Conservation (phyloP, 2,113 vertebrate genomes). For the Morone saxatilis region DNA sequence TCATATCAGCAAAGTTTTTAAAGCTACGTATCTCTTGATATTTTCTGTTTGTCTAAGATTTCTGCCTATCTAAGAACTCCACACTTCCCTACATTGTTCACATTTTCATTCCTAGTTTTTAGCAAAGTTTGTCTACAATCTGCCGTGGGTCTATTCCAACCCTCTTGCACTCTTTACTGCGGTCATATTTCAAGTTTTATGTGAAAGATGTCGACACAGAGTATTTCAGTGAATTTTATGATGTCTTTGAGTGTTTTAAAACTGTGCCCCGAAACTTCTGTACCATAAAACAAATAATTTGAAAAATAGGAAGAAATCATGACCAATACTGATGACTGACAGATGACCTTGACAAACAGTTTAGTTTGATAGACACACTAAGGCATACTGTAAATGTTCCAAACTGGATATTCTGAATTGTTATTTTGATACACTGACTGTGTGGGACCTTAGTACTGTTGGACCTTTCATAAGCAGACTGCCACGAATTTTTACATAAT, state of each 20-base stretch:
- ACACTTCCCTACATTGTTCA: no score
- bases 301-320: background rate
- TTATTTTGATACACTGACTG: background rate
- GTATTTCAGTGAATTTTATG: background rate
- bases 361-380: background rate
- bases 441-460: background rate
- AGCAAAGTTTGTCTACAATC: background rate
- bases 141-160: background rate
- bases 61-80: background rate
- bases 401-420: background rate
- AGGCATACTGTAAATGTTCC: background rate
- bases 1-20: slow-evolving; percentile 58
- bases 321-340: background rate
- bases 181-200: background rate
- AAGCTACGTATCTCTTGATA: slow-evolving; percentile 28
- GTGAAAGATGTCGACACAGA: background rate
- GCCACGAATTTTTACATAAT: background rate
- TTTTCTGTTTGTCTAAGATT: slow-evolving; percentile 3
- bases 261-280: background rate
- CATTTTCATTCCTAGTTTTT: background rate
- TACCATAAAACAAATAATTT: background rate
- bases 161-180: background rate
- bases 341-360: background rate
- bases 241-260: background rate
- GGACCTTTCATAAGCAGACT: background rate